Evolutionary conservation across 2,888 invertebrate species (phyloP).

Genomic region (Orgyia antiqua): DNA sequence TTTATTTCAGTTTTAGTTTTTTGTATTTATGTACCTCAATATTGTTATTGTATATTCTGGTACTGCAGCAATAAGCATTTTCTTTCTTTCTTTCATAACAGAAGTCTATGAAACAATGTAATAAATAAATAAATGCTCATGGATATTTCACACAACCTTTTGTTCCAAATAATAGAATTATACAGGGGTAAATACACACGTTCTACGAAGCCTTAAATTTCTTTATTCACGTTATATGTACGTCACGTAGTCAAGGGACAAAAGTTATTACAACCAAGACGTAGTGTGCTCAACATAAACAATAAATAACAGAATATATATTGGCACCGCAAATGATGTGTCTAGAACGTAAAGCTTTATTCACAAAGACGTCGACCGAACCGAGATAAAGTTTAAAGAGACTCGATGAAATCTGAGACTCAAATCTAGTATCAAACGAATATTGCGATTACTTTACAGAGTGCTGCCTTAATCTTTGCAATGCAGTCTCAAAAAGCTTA

Average conservation of each 20-base stretch:
- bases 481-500: no score
- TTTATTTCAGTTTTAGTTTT: no score
- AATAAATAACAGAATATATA: conserved; percentile 20
- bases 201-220: no score
- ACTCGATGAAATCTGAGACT: conserved; percentile 15
- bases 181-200: no score
- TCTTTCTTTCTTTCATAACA: no score
- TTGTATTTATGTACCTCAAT: no score
- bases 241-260: conserved; percentile 4
- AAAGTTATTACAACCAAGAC: conserved; percentile 7
- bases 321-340: conserved; percentile 23
- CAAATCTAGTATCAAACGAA: conserved; percentile 17
- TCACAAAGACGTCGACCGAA: conserved; percentile 22
- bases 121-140: no score
- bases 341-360: conserved; percentile 14
- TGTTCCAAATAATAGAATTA: no score
- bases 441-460: conserved; percentile 12
- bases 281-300: conserved; percentile 4
- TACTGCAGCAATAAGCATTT: no score
- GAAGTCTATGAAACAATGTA: no score
- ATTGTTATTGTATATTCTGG: no score
- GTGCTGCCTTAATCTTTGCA: conserved; percentile 6
- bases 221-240: neutral
- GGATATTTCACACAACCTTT: no score
- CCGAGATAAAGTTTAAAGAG: conserved; percentile 24